A percentile compares a stretch with the other conserved stretches of the same genome.
Conservation (phyloP, 92 coral and sea anemone species). For the Epizoanthus illoricatus region DNA sequence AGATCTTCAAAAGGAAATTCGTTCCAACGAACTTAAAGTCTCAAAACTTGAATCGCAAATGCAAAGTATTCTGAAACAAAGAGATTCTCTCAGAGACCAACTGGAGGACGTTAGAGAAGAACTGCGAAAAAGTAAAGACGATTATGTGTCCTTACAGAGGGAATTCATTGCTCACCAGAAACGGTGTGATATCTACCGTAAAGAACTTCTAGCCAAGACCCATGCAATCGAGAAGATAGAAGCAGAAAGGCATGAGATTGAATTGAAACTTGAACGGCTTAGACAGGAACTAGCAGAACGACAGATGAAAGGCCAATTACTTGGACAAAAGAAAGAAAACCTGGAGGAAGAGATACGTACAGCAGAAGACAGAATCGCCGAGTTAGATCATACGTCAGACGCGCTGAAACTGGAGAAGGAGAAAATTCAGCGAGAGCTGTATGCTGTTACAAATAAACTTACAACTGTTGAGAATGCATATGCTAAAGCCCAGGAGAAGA, state of each 20-base stretch:
- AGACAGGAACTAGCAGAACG: constrained; percentile 69
- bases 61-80: constrained; percentile 76
- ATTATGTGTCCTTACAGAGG: constrained; percentile 76
- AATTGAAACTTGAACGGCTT: constrained; percentile 68
- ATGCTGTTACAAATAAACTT: constrained; percentile 66
- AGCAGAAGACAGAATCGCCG: constrained; percentile 72
- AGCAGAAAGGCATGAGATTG: constrained; percentile 61
- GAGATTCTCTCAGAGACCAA: constrained; percentile 75
- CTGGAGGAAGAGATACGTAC: constrained; percentile 76
- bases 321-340: constrained; percentile 67
- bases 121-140: constrained; percentile 72
- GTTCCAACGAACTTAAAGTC: constrained; percentile 69
- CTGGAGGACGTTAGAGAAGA: constrained; percentile 81
- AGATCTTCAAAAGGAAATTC: constrained; percentile 70
- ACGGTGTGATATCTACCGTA: constrained; percentile 83
- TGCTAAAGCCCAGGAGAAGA: constrained; percentile 85
- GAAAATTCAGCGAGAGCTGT: constrained; percentile 63
- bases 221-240: constrained; percentile 79
- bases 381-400: constrained; percentile 62
- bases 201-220: constrained; percentile 78
- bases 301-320: constrained; percentile 67
- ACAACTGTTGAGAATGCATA: constrained; percentile 67
- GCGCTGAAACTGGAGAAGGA: constrained; percentile 75
- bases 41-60: constrained; percentile 84
- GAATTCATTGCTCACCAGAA: constrained; percentile 95